Base-by-base conservation (phyloP, 2,113 vertebrate genomes). In the Vidua chalybeata region DNA sequence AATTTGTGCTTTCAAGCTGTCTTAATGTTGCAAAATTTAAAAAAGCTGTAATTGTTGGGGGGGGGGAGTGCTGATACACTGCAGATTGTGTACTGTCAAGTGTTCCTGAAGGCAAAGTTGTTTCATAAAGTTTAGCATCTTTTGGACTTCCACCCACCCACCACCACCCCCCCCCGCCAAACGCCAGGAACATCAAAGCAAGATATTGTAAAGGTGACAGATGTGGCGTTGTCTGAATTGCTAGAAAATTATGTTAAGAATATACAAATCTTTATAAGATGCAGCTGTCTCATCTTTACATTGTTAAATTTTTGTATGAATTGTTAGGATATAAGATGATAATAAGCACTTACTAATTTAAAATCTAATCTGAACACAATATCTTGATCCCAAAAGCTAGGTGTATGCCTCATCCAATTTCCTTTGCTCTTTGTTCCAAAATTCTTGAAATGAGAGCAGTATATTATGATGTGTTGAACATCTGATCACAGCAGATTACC, bases 91-190 rank as follows among this genome's bases (percentile, higher is more conserved):
- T 95, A 86, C 49, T 95, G 51, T 48, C 2, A 2, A 2, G 43
- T 77, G 48, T 23, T 67, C 71, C 79, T 71, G 61, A 85, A 89
- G 43, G 76, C 35, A 93, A 91, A 87, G 37, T 66, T 82, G 26
- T 82, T 96, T 71, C 49, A 87, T 41, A 93, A 90, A 83, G 43
- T 67, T 86, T 9, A 91, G 59, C 55, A 90, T 90, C 51, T 94
- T 86, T 71, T 86, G 93, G 55, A 58, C 55, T 62, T 56, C 27
- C 18, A 24, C 5, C 51, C 23, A 9, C 18, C 10, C 22, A n/a
- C 11, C 13, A 15, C 55, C 9, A 13, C 13, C 13, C 7, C 14
- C 21, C 5, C 10, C 37, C 9, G 6, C 37, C 31, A 62, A 96
- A 63, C 63, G 27, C 51, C 48, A 69, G 54, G 56, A 43, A 69